Conservation (phyloP, 1,140 invertebrate genomes). For the Brachystomella parvula region DNA sequence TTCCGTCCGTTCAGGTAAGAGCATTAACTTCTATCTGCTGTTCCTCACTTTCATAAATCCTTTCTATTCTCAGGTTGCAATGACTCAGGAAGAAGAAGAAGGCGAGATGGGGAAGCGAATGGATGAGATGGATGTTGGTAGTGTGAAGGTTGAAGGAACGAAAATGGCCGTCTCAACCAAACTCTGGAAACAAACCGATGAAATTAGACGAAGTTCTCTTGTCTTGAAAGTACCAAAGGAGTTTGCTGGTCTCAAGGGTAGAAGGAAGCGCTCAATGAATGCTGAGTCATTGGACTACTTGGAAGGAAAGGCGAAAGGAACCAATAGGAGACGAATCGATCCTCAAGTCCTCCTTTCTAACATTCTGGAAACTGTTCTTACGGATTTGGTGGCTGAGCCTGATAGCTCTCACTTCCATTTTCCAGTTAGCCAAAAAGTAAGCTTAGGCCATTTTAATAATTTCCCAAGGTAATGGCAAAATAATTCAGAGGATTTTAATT, state of each 20-base stretch:
- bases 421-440: conserved; percentile 85
- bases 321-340: conserved; percentile 89
- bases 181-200: conserved; percentile 71
- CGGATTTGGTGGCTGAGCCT: conserved; percentile 84
- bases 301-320: conserved; percentile 74
- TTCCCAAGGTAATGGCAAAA: no score
- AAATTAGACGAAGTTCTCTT: conserved; percentile 67
- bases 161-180: conserved; percentile 76
- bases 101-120: conserved; percentile 67
- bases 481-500: conserved; percentile 19
- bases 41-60: no score
- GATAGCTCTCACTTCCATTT: conserved; percentile 88
- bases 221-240: conserved; percentile 78
- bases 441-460: conserved; percentile 11
- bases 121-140: conserved; percentile 64
- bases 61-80: no score
- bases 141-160: conserved; percentile 85
- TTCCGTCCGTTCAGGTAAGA: conserved; percentile 61
- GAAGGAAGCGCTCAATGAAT: conserved; percentile 40
- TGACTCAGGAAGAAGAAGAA: conserved; percentile 73
- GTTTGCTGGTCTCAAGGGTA: conserved; percentile 55
- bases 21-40: no score
- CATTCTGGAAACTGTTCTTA: conserved; percentile 84
- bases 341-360: conserved; percentile 90
- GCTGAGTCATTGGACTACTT: conserved; percentile 78